Base-by-base conservation (phyloP, 2,113 vertebrate species). In the Pycnonotus jocosus region DNA sequence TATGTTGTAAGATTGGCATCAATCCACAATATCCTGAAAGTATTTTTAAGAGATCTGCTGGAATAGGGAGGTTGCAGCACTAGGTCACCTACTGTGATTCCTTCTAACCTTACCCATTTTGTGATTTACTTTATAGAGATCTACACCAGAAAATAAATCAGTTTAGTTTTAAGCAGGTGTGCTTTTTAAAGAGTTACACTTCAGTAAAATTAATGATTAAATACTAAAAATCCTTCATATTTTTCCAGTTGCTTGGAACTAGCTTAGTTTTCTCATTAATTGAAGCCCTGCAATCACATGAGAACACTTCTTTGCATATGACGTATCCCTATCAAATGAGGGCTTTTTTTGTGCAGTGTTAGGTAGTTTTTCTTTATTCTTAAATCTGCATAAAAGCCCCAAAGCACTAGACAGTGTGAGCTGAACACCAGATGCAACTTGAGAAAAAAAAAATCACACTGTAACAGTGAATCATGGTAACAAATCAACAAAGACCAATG, bases 21-120 rank as follows among this genome's bases (percentile, higher is more conserved):
- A 95, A 93, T 93, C 90, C 61, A 95, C 38, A 88, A 70, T 66
- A 95, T 64, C 40, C 27, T 95, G 23, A 40, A 92, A 88, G 65
- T n/a, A 89, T 81, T 91, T 69, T 23, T 57, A 97, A 88, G 62
- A 92, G 62, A 69, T 77, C 38, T 48, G 22, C 71, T 56, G 35
- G 14, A 48, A 18, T 22, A 77, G 35, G 40, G 48, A 69, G 40
- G 47, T 35, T 69, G 47, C 30, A 54, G 47, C 30, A 54, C 12
- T 15, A 82, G 54, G 30, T 47, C 54, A 76, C 25, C 14, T 27
- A 48, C 48, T 56, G 25, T 56, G 35, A 70, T 28, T 61, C 48
- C 42, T 94, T 95, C n/a, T 25, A 83, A 42, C 27, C 21, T 35
- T 7, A 40, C 12, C 47, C 22, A 70, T 48, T 54, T 45, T 48